Evolutionary conservation across 2,797 vertebrate genomes (phyloP).

Genomic region (Chlorospingus semifuscus): DNA sequence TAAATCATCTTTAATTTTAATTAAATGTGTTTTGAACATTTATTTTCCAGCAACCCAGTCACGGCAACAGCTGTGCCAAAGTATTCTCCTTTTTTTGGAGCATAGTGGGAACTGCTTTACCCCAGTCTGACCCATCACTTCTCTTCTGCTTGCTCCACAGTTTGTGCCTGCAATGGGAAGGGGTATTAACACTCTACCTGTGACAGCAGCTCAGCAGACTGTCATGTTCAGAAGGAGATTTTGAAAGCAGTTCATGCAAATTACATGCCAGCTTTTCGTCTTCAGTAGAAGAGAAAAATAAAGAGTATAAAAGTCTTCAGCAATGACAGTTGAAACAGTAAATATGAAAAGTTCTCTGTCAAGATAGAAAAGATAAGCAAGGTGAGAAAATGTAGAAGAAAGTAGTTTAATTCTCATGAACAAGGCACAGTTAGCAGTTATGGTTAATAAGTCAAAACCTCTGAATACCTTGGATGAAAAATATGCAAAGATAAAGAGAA

Average conservation of each 20-base stretch:
- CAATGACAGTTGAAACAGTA: slow-evolving; percentile 29
- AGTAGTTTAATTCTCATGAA: background rate
- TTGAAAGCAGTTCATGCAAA: slow-evolving; percentile 58
- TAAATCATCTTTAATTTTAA: background rate
- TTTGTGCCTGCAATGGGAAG: slow-evolving; percentile 15
- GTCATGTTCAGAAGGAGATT: slow-evolving; percentile 51
- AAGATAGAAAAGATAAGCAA: background rate
- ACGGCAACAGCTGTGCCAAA: background rate
- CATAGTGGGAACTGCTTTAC: background rate
- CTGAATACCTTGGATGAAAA: background rate
- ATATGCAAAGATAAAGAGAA: background rate
- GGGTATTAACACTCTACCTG: slow-evolving; percentile 1
- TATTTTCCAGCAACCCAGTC: background rate
- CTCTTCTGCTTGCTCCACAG: background rate
- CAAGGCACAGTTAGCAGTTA: background rate
- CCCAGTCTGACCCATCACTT: background rate
- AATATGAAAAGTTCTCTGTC: background rate
- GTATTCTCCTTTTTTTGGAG: background rate
- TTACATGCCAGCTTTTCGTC: slow-evolving; percentile 16
- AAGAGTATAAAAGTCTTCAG: background rate
- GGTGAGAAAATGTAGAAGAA: background rate
- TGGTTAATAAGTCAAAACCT: background rate
- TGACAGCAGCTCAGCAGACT: slow-evolving; percentile 48
- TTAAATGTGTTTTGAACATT: background rate
- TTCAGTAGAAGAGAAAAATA: background rate